phyloP scores from a whole-genome alignment of 2,888 invertebrate genomes.

The Drosophila pegasa region DNA sequence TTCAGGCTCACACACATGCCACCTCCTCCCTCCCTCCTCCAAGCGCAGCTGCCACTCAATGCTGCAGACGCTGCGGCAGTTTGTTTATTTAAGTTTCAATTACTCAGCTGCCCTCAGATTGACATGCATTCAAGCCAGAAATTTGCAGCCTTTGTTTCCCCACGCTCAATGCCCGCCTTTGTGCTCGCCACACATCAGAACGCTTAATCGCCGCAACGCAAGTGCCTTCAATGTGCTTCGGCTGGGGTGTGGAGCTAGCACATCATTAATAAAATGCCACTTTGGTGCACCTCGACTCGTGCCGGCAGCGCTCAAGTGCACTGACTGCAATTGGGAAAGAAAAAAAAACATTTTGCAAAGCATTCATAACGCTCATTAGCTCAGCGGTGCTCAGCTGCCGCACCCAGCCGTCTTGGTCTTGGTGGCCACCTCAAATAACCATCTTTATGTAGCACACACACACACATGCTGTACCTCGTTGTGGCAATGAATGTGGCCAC shows the following conservation, averaged over 20 bases:
- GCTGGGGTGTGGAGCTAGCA: slow-evolving; percentile 16
- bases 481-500: slow-evolving; percentile 9
- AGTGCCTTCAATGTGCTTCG: slow-evolving; percentile 29
- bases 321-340: slow-evolving; percentile 46
- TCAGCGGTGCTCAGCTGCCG: slow-evolving; percentile 15
- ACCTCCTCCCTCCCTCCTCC: slow-evolving; percentile 6
- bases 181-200: slow-evolving; percentile 43
- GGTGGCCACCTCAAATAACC: slow-evolving; percentile 59
- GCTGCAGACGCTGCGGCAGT: slow-evolving; percentile 38
- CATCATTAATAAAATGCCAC: slow-evolving; percentile 28
- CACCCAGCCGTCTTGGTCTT: slow-evolving; percentile 19
- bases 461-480: slow-evolving; percentile 36
- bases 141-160: slow-evolving; percentile 42
- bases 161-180: slow-evolving; percentile 41
- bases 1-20: slow-evolving; percentile 26
- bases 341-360: slow-evolving; percentile 35
- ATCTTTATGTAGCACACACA: slow-evolving; percentile 59
- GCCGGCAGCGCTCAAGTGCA: slow-evolving; percentile 50
- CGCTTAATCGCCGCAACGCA: slow-evolving; percentile 47
- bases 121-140: slow-evolving; percentile 67
- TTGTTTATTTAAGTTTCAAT: slow-evolving; percentile 79
- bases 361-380: slow-evolving; percentile 68
- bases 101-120: slow-evolving; percentile 69
- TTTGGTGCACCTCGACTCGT: slow-evolving; percentile 5
- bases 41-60: slow-evolving; percentile 42